Conservation (phyloP, 2,797 vertebrate genomes). For the Rousettus madagascariensis region DNA sequence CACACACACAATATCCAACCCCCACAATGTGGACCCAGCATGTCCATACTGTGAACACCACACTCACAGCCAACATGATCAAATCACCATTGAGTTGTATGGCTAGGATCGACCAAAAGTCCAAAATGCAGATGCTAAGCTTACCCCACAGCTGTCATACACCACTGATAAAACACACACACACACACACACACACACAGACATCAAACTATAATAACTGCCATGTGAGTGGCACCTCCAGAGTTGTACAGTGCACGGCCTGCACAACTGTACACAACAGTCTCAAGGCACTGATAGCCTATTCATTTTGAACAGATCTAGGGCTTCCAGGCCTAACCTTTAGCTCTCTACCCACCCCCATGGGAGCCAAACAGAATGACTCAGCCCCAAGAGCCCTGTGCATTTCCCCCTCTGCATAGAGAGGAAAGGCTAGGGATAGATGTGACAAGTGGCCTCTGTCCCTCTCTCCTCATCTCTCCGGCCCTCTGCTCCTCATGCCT, state of each 20-base stretch:
- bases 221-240: neutral
- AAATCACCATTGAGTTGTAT: neutral
- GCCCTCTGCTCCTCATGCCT: neutral
- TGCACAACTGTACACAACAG: neutral
- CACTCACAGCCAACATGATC: neutral
- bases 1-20: neutral
- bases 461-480: neutral
- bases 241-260: neutral
- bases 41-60: too few relatives aligned
- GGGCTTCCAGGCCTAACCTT: neutral
- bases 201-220: neutral
- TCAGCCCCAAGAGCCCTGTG: neutral
- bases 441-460: neutral
- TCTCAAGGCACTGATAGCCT: neutral
- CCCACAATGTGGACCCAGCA: accelerated
- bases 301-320: neutral
- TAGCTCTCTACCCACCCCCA: neutral
- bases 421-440: neutral
- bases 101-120: neutral
- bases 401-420: neutral
- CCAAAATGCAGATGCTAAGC: neutral
- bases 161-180: neutral
- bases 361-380: neutral
- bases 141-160: neutral
- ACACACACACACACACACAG: neutral